A percentile compares a stretch with the other conserved stretches of the same genome.
These are phyloP conservation scores for Pollicipes pollicipes DNA, from an alignment of 1,140 invertebrate species.

Conservation along the genomic window DNA sequence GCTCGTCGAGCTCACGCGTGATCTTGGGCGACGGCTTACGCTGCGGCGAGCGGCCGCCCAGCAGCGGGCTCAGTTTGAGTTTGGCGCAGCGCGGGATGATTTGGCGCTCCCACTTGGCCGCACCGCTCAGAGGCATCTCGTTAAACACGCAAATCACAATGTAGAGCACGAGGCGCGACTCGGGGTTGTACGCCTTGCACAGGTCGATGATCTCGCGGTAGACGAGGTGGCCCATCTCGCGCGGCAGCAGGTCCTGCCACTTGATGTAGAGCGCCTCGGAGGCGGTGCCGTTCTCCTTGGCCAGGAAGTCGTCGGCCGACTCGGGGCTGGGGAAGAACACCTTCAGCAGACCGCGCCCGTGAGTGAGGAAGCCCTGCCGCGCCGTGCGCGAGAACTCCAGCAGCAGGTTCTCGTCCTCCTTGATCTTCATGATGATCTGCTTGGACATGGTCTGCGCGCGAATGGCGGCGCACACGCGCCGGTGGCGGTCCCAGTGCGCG, in stretches of 20 bases:
- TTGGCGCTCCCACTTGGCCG: slow-evolving; percentile 71
- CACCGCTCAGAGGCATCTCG: slow-evolving; percentile 59
- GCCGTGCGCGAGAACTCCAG: slow-evolving; percentile 60
- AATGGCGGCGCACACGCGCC: slow-evolving; percentile 72
- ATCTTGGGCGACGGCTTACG: slow-evolving; percentile 22
- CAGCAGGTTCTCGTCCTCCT: slow-evolving; percentile 57
- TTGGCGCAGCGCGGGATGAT: slow-evolving; percentile 67
- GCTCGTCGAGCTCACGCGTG: slow-evolving; percentile 33
- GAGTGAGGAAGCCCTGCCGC: slow-evolving; percentile 52
- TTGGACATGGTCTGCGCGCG: slow-evolving; percentile 60
- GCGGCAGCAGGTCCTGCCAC: slow-evolving; percentile 59
- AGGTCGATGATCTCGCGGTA: slow-evolving; percentile 70
- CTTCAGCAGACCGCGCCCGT: slow-evolving; percentile 79
- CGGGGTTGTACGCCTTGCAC: slow-evolving; percentile 77
- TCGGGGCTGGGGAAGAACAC: slow-evolving; percentile 71
- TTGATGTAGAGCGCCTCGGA: slow-evolving; percentile 41
- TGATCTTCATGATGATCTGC: slow-evolving; percentile 65
- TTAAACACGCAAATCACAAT: slow-evolving; percentile 77
- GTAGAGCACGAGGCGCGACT: slow-evolving; percentile 63
- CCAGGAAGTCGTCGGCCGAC: slow-evolving; percentile 57
- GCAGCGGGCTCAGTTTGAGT: slow-evolving; percentile 25
- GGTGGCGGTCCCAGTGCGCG: slow-evolving; percentile 76
- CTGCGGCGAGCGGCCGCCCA: slow-evolving; percentile 14
- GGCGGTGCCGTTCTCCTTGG: slow-evolving; percentile 20
- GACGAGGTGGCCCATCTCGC: slow-evolving; percentile 65